Percentiles rank a stretch among this genome's conserved stretches.
phyloP scores from a whole-genome alignment of 2,113 vertebrate species.

The Garra rufa region DNA sequence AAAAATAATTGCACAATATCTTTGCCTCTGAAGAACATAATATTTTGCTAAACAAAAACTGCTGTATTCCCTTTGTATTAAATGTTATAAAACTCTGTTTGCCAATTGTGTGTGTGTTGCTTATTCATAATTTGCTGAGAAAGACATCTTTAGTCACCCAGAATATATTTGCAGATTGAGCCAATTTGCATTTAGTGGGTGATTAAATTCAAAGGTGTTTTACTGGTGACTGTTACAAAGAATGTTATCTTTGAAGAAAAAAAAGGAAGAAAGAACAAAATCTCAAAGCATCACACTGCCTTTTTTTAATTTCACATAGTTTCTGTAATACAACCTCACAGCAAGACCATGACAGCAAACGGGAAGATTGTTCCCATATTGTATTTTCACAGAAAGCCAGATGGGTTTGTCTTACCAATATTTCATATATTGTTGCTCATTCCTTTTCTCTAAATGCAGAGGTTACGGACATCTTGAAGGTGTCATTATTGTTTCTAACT shows the following conservation, averaged over 20 bases:
- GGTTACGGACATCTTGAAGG: constrained; percentile 7
- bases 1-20: background rate
- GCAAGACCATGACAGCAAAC: background rate
- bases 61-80: background rate
- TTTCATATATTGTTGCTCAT: background rate
- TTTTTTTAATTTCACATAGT: background rate
- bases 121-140: background rate
- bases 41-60: background rate
- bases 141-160: background rate
- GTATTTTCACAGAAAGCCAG: background rate
- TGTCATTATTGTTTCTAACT: constrained; percentile 6
- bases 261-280: background rate
- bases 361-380: background rate
- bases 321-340: background rate
- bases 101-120: background rate
- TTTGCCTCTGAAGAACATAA: background rate
- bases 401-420: background rate
- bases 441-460: constrained; percentile 21
- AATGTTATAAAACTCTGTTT: background rate
- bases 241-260: background rate
- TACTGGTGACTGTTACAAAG: background rate
- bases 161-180: background rate
- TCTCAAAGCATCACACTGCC: background rate
- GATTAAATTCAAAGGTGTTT: background rate
- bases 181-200: background rate